phyloP scores from a whole-genome alignment of 2,797 vertebrate genomes.

The Huso huso region DNA sequence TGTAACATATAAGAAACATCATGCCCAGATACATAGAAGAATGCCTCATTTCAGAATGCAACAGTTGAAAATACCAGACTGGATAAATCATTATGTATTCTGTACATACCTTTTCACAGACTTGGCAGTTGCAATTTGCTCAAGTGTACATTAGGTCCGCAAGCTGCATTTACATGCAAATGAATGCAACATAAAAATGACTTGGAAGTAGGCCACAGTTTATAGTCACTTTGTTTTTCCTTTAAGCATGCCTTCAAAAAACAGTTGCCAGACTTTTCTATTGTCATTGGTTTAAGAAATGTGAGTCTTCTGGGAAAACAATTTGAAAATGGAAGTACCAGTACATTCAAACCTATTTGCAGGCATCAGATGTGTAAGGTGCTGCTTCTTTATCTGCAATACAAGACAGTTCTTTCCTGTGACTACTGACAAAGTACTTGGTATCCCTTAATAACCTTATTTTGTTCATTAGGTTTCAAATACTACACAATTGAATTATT shows the following conservation, averaged over 20 bases:
- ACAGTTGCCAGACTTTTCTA: conserved; percentile 36
- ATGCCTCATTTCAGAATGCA: conserved; percentile 44
- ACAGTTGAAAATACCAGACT: conserved; percentile 29
- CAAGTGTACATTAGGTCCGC: conserved; percentile 37
- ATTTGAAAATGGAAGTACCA: conserved; percentile 49
- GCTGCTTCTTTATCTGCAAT: conserved; percentile 50
- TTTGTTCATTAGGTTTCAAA: conserved; percentile 28
- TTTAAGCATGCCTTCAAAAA: conserved; percentile 51
- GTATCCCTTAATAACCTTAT: conserved; percentile 54
- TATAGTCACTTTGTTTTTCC: conserved; percentile 22
- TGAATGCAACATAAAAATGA: conserved; percentile 33
- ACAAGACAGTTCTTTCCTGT: conserved; percentile 63
- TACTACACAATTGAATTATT: conserved; percentile 16
- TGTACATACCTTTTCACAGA: conserved; percentile 44
- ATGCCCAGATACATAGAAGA: conserved; percentile 52
- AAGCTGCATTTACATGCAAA: conserved; percentile 58
- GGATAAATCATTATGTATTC: conserved; percentile 29
- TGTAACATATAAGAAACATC: conserved; percentile 43
- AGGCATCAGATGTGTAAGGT: conserved; percentile 43
- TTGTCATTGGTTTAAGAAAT: conserved; percentile 42
- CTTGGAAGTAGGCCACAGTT: conserved; percentile 20
- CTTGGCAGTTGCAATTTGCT: conserved; percentile 31
- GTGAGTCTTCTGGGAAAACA: conserved; percentile 54
- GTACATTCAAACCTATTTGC: conserved; percentile 61
- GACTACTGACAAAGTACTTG: conserved; percentile 50